These are phyloP conservation scores for Gorsachius magnificus DNA, from an alignment of 2,797 vertebrate genomes.

Conservation along the genomic window DNA sequence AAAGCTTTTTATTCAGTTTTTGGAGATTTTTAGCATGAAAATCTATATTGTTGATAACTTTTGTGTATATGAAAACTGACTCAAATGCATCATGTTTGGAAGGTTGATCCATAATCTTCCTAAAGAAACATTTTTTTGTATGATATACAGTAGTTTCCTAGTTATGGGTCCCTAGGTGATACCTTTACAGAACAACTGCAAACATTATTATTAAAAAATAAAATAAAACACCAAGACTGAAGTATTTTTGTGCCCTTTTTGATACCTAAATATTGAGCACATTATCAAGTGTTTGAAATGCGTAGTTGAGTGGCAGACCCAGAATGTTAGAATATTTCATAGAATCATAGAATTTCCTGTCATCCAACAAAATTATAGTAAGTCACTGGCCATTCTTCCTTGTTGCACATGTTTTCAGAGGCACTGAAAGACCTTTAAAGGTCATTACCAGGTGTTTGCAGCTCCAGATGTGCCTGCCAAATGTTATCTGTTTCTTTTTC, in stretches of 20 bases:
- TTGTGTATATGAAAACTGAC: background rate
- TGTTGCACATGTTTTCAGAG: background rate
- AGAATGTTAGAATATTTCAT: background rate
- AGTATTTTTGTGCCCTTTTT: background rate
- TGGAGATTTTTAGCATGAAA: background rate
- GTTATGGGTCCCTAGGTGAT: background rate
- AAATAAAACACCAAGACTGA: background rate
- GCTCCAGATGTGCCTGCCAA: background rate
- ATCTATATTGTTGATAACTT: background rate
- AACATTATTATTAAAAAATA: background rate
- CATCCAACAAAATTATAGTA: background rate
- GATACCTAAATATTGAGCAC: background rate
- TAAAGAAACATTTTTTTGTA: background rate
- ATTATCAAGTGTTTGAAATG: background rate
- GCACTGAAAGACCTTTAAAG: background rate
- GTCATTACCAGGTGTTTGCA: background rate
- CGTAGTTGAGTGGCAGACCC: background rate
- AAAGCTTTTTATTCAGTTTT: background rate
- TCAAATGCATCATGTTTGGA: background rate
- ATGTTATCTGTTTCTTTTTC: background rate
- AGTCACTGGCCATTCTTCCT: background rate
- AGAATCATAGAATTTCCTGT: background rate
- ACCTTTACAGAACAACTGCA: background rate
- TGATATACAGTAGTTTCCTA: background rate
- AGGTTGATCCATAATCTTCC: background rate